Conservation (phyloP, 2,888 invertebrate genomes). For the Charanyca ferruginea region DNA sequence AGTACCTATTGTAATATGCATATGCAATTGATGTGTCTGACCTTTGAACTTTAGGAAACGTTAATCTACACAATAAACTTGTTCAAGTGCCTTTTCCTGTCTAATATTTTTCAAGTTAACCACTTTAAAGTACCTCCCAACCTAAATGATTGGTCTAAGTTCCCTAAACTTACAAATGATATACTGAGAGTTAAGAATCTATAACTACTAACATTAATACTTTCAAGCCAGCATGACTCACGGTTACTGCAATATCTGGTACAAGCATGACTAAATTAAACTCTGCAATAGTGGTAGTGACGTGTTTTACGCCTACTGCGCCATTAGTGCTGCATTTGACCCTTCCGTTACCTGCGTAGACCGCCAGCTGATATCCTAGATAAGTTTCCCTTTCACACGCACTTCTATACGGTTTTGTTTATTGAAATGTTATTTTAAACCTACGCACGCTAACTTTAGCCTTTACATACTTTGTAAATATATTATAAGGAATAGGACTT, state of each 20-base stretch:
- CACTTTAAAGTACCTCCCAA: no score
- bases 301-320: conserved; percentile 53
- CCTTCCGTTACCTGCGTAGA: conserved; percentile 33
- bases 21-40: no score
- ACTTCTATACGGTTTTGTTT: background rate
- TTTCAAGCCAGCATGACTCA: conserved; percentile 45
- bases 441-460: background rate
- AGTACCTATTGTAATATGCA: background rate
- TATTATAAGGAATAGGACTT: no score
- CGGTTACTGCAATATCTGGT: conserved; percentile 32
- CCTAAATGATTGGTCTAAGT: background rate
- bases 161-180: background rate
- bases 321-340: conserved; percentile 48
- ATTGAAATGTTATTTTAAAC: background rate
- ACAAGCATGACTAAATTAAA: conserved; percentile 45
- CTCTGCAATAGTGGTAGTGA: conserved; percentile 41
- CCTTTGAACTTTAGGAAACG: background rate
- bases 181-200: background rate
- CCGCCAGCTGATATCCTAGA: conserved; percentile 50
- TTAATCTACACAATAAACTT: background rate
- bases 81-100: background rate
- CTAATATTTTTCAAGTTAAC: no score
- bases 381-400: conserved; percentile 53
- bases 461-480: background rate
- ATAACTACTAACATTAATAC: background rate